phyloP scores from a whole-genome alignment of 2,797 vertebrate genomes.

The Ciconia nigra region DNA sequence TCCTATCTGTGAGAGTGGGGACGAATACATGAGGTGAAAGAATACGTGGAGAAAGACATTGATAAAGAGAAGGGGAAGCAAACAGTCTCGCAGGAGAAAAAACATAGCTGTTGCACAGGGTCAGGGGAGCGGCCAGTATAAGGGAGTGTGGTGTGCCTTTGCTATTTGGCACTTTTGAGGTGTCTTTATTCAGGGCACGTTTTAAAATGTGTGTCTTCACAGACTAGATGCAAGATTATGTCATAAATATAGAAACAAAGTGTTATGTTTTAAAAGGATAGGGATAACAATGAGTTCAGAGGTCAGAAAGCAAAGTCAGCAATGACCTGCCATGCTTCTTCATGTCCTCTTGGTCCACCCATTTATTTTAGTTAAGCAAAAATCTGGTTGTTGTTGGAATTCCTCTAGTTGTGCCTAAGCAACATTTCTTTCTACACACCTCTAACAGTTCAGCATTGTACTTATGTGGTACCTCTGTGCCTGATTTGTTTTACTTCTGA shows the following conservation, averaged over 20 bases:
- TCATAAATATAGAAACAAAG: neutral
- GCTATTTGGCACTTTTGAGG: neutral
- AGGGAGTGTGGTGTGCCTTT: neutral
- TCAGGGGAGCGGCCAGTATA: neutral
- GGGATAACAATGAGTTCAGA: neutral
- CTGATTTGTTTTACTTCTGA: neutral
- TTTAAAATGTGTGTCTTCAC: neutral
- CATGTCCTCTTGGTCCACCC: neutral
- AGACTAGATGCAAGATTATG: neutral
- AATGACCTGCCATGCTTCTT: neutral
- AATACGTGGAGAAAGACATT: neutral
- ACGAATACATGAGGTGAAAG: neutral
- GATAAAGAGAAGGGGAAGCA: neutral
- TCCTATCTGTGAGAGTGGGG: neutral
- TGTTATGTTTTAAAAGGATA: neutral
- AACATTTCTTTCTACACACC: neutral
- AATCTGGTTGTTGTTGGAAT: neutral
- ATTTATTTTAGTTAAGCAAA: neutral
- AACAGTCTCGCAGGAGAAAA: neutral
- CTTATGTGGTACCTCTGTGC: neutral
- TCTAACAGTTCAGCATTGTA: neutral
- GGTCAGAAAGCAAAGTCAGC: neutral
- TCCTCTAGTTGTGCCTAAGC: neutral
- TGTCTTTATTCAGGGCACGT: neutral
- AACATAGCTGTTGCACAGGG: neutral